Conservation (phyloP, 2,113 vertebrate genomes). For the Phoenicopterus ruber region DNA sequence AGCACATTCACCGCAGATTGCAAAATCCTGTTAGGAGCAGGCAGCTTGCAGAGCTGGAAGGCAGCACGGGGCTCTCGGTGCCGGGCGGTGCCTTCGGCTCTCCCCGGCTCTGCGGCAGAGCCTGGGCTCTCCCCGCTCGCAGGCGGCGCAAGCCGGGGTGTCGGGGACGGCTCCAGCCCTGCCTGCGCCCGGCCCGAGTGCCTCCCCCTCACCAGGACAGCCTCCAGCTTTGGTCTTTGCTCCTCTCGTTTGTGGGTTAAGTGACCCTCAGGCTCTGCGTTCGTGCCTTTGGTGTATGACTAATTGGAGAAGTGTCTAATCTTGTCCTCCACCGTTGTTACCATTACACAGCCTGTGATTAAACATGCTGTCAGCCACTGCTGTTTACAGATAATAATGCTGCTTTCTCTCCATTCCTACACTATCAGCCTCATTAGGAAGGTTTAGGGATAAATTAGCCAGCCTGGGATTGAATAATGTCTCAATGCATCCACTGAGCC, state of each 20-base stretch:
- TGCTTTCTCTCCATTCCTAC: not conserved
- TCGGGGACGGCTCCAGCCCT: not conserved
- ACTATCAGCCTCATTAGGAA: constrained; percentile 1
- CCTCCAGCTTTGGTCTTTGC: not conserved
- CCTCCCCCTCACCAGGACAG: not conserved
- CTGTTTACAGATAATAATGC: constrained; percentile 23
- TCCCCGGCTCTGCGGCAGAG: rapidly evolving
- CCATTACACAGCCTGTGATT: not conserved
- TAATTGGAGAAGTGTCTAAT: constrained; percentile 5
- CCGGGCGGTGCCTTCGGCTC: not conserved
- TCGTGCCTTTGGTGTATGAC: not conserved
- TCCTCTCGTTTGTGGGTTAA: not conserved
- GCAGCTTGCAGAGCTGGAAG: not conserved
- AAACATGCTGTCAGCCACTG: not conserved
- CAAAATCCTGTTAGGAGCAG: not conserved
- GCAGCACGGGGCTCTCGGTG: rapidly evolving
- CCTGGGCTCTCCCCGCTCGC: not conserved
- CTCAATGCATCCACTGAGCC: not conserved
- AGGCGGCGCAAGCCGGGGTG: not conserved
- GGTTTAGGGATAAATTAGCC: constrained; percentile 10
- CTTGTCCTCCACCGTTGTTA: not conserved
- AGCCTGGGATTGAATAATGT: not conserved
- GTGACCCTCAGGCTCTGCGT: not conserved
- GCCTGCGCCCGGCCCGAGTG: not conserved
- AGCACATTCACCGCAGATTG: not conserved